These are phyloP conservation scores for Trichonephila inaurata DNA, from an alignment of 1,140 invertebrate species.

Conservation along the genomic window DNA sequence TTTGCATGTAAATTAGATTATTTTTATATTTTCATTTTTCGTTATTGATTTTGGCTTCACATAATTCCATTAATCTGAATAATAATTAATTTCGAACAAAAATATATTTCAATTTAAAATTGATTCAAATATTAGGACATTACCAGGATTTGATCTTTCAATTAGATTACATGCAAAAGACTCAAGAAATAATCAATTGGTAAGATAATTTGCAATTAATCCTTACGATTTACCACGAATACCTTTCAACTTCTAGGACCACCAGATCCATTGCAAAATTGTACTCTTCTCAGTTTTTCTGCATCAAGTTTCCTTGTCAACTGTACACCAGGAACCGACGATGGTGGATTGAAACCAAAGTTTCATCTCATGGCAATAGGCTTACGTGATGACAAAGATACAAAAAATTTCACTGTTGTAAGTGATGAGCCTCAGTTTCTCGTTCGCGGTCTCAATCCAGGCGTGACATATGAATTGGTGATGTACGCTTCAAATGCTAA, in stretches of 20 bases:
- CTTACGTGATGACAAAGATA: slow-evolving; percentile 53
- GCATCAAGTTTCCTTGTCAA: slow-evolving; percentile 49
- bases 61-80: too few relatives aligned
- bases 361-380: slow-evolving; percentile 90
- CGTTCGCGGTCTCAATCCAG: slow-evolving; percentile 77
- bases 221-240: neutral
- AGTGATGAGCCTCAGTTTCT: slow-evolving; percentile 77
- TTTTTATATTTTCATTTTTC: neutral
- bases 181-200: too few relatives aligned
- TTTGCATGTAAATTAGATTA: too few relatives aligned
- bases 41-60: too few relatives aligned
- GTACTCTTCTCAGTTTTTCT: slow-evolving; percentile 55
- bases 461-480: slow-evolving; percentile 77
- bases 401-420: slow-evolving; percentile 54
- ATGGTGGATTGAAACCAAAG: slow-evolving; percentile 89
- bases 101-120: too few relatives aligned
- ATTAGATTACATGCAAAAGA: too few relatives aligned
- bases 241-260: slow-evolving; percentile 68
- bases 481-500: slow-evolving; percentile 78
- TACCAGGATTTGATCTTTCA: too few relatives aligned
- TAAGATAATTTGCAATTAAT: neutral
- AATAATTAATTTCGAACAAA: too few relatives aligned
- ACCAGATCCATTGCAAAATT: slow-evolving; percentile 72
- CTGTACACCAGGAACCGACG: slow-evolving; percentile 84
- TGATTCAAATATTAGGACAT: neutral